Evolutionary conservation across 2,113 vertebrate species (phyloP), one percentile per base, ranked within the genome.

Genomic region (Leucopsar rothschildi): DNA sequence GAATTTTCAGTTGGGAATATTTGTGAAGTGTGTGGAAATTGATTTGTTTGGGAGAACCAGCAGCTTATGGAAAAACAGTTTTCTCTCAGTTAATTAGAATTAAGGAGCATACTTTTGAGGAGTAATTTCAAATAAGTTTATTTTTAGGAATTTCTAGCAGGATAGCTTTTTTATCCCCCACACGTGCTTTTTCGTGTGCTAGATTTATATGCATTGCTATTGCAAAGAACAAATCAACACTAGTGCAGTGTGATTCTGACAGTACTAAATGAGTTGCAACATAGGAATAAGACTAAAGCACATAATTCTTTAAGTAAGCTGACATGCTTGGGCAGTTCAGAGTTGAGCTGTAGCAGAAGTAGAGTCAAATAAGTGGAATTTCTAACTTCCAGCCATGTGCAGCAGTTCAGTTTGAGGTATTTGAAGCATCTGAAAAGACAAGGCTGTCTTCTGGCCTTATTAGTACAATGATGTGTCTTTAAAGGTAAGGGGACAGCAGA

Each of bases 211-310:
- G 42, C 56, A 42, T 59, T 97, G 49, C 94, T 95, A 50, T 78
- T 96, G 86, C 78, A 92, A 96, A 95, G 90, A 75, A 56, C 79
- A 90, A 97, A 96, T 95, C 91, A 91, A 97, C 97, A 97, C 63
- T 64, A 95, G 49, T 37, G 63, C 83, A 95, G 12, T 70, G 65
- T 42, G 60, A 94, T 61, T 95, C 73, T 75, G 66, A 72, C 24
- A 82, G 86, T 47, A 35, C 40, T 61, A 86, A 69, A 63, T 0
- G 4, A 57, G 24, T 71, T 83, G 70, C 57, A 77, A 2, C 2
- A 4, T 76, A 19, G 12, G 25, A 37, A n/a, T 73, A 40, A 81
- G 28, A 40, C 39, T 86, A 31, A 84, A 86, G 31, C 47, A 39
- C 1, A 0, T 27, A 29, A n/a, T n/a, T 44, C 52, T 65, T 82